phyloP scores from a whole-genome alignment of 35 echinoderm and acorn worm genomes.

The Stichopus chloronotus region DNA sequence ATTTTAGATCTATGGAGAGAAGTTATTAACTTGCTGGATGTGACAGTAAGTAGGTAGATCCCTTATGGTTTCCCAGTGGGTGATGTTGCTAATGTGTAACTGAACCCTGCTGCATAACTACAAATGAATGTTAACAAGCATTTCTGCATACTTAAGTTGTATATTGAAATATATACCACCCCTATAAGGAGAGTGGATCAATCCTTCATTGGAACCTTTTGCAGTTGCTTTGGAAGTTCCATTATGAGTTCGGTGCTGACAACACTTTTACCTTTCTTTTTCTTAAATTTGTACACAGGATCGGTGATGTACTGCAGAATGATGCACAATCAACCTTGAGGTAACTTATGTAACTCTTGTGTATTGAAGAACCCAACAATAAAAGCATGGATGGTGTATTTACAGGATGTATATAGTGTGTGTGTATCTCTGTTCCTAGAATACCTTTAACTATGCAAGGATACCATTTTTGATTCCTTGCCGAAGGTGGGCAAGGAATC shows the following conservation, averaged over 20 bases:
- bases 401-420: too few relatives aligned
- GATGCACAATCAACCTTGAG: slow-evolving; percentile 28
- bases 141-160: not conserved
- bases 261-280: not conserved
- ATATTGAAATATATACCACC: not conserved
- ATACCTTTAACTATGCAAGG: too few relatives aligned
- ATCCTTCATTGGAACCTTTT: not conserved
- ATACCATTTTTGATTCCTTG: too few relatives aligned
- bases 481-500: too few relatives aligned
- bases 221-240: not conserved
- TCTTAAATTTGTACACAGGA: not conserved
- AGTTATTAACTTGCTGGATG: not conserved
- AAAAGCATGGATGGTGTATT: too few relatives aligned
- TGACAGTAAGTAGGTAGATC: not conserved
- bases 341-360: not conserved
- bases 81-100: not conserved
- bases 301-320: slow-evolving; percentile 35
- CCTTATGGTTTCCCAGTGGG: not conserved
- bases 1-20: too few relatives aligned
- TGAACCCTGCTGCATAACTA: not conserved
- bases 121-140: not conserved
- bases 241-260: not conserved
- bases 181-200: not conserved
- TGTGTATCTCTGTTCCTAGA: too few relatives aligned
- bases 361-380: not conserved